Evolutionary conservation across 64 coral and sea anemone genomes (phyloP), one percentile per base, ranked within the genome.

Genomic region (Dendronephthya gigantea): DNA sequence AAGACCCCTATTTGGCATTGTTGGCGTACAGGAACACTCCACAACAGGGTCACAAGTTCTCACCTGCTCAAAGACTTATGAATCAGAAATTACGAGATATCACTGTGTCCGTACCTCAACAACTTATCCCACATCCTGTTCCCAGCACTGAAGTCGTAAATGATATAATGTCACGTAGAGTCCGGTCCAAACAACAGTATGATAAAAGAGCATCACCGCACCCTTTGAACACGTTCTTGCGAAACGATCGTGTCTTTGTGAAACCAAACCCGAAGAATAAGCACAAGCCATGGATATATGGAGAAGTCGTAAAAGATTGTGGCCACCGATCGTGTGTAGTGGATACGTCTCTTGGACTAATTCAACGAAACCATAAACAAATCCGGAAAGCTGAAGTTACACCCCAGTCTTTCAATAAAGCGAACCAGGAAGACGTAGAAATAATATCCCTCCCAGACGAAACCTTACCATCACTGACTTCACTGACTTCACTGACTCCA

Each of bases 221-320:
- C 7, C 35, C 75, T 17, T 76, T 88, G 31, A 62, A 47, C 35
- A 32, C 81, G 40, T 88, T 82, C 19, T 52, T 43, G 10, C n/a
- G 49, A 49, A 4, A 38, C 8, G 49, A 88, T 33, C 74, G 30
- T 79, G 86, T 88, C 65, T 88, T 31, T 40, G 68, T 88, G 41
- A 88, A 88, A 88, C 86, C 86, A 0, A 79, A 62, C n/a, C 86
- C 86, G 25, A 47, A 31, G 43, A 68, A 88, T 39, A 88, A 82
- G 0, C 69, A 82, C 36, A 66, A 51, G 30, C 86, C 86, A n/a
- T 88, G 86, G 86, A 88, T 88, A 30, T 82, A 88, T 88, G 86
- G 86, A 43, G 86, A 88, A 47, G 86, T 88, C n/a, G 45, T 88
- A 40, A 69, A 33, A 88, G 81, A 66, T 40, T 14, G 50, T 84